Evolutionary conservation across 2,113 vertebrate species (phyloP), one percentile per base, ranked within the genome.

Genomic region (Sinocyclocheilus maitianheensis): DNA sequence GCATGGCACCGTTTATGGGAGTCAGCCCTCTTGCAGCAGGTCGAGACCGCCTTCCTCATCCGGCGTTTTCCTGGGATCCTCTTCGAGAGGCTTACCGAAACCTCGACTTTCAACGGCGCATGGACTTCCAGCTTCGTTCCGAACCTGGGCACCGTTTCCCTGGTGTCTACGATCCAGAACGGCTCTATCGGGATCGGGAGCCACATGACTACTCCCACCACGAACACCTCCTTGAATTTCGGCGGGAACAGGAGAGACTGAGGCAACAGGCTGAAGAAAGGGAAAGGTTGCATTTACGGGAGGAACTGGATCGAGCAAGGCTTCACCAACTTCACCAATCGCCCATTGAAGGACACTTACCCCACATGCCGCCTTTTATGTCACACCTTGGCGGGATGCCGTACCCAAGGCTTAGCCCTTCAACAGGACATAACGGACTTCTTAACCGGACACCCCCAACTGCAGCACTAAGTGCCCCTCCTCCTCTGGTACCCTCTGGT

Each of bases 161-260:
- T 43, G 94, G 92, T 5, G 83, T 95, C 72, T 98, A 98, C 0
- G 96, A 97, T 13, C 94, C 96, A 0, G 97, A 97, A 67, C 95
- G 96, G 65, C 91, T 94, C 16, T 98, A 97, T n/a, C 95, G 97
- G 14, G 97, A 98, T 85, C 94, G 97, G 20, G 97, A 99, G 81
- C 96, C 97, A 0, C 98, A 97, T 0, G 97, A 97, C 92, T 97
- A 96, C 90, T 97, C 96, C 65, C 97, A 98, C 18, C 97, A 99
- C 51, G 97, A 97, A 92, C 95, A 96, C 92, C 93, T 97, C 58
- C 91, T 97, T 90, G 96, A 96, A 88, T 95, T 97, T 88, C 96
- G 97, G 78, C 94, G 97, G 81, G 96, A 97, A 91, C 97, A 98
- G 81, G 96, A 97, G 91, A 90, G 97, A 90, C 93, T 97, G 90